phyloP scores from a whole-genome alignment of 2,888 invertebrate genomes.

The Drosophila gaucha region DNA sequence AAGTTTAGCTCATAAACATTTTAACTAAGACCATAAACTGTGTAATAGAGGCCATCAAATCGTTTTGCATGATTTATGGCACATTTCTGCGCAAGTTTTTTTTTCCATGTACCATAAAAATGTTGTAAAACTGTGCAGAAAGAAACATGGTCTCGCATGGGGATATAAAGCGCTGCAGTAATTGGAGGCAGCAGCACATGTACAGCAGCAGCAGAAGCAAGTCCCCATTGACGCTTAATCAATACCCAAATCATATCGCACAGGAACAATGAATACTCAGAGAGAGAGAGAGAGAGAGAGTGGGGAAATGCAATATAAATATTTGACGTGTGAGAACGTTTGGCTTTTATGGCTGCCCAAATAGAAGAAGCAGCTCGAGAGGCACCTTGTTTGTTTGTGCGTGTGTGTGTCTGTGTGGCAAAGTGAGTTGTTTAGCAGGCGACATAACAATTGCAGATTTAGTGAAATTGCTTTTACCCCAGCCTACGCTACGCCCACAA shows the following conservation, averaged over 20 bases:
- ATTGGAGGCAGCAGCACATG: constrained; percentile 56
- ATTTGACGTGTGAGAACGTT: constrained; percentile 77
- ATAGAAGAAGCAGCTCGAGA: constrained; percentile 20
- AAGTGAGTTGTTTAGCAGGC: constrained; percentile 76
- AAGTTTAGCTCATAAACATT: constrained; percentile 68
- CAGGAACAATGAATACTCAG: constrained; percentile 23
- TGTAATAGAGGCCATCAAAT: constrained; percentile 69
- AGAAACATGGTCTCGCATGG: constrained; percentile 38
- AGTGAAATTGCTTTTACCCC: constrained; percentile 73
- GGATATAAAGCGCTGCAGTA: constrained; percentile 66
- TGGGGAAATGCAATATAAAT: constrained; percentile 67
- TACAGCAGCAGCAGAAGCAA: constrained; percentile 12
- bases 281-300: neutral
- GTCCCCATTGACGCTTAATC: constrained; percentile 66
- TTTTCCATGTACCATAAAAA: constrained; percentile 61
- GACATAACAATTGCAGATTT: constrained; percentile 79
- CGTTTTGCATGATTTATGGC: constrained; percentile 68
- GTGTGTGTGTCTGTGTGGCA: constrained; percentile 7
- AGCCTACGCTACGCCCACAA: constrained; percentile 25
- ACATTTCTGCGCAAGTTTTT: constrained; percentile 26
- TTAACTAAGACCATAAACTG: constrained; percentile 70
- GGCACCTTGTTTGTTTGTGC: neutral
- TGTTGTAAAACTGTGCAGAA: constrained; percentile 49
- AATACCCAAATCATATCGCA: constrained; percentile 71
- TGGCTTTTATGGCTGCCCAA: constrained; percentile 59